Evolutionary conservation across 2,797 vertebrate genomes (phyloP), one percentile per base, ranked within the genome.

Genomic region (Phoebastria nigripes): DNA sequence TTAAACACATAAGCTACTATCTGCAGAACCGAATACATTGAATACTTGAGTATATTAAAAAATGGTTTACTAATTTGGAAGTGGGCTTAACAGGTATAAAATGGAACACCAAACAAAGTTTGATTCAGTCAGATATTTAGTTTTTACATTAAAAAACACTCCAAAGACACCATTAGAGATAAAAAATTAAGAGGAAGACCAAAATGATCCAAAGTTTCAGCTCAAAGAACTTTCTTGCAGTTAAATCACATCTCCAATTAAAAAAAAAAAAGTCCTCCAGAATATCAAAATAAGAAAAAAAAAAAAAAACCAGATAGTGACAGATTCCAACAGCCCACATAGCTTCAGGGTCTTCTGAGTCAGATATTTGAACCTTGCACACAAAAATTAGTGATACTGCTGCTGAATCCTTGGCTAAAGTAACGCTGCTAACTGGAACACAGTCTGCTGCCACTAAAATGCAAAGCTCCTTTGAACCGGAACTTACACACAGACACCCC

Each of bases 341-440:
- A 18, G 29, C 42, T 63, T 33, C 31, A 13, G 44, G 21, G 29
- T 41, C 17, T 54, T 24, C 9, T 0, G 2, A 51, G 33, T 7
- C 54, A 15, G 35, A 3, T 8, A n/a, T 3, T 3, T 17, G 33
- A 37, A 12, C 59, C n/a, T 2, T 5, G 63, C 28, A 11, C 8
- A 6, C 22, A 33, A 15, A 51, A 33, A 12, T 3, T 9, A 5
- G 55, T 0, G 20, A 20, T 4, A 4, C 6, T 24, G 31, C 39
- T 35, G 67, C 73, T 10, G n/a, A 51, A 8, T 10, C 49, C 39
- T 20, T 9, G 61, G 62, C 49, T 18, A 19, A 51, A 16, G n/a
- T 42, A 8, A 24, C 0, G 11, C 29, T 8, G 26, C 35, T 25
- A 2, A 8, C 21, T 1, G 44, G 29, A 37, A 9, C 47, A 1